Evolutionary conservation across 2,113 vertebrate species (phyloP), one percentile per base, ranked within the genome.

Genomic region (Mesitornis unicolor): DNA sequence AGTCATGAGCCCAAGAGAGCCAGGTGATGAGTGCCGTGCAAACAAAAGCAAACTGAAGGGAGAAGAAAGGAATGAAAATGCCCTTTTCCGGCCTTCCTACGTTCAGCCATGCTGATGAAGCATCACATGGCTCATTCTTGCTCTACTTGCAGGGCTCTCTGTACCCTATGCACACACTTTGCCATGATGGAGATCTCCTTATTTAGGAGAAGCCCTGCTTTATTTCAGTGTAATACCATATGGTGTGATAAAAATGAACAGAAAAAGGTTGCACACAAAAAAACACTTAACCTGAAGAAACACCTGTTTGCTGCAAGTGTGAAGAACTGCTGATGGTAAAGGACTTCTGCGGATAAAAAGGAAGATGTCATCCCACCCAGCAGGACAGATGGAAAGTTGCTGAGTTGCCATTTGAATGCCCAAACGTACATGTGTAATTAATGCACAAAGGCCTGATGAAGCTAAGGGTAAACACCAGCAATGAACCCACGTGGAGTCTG

Each of bases 211-310:
- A 96, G 63, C 70, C 88, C 61, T 13, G 64, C 71, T 90, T 93
- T 95, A 91, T 89, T 97, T 94, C 92, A 86, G 0, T 60, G 73
- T 33, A 75, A 91, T 73, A 78, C 89, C 97, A 97, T 95, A 97
- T 91, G 96, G 96, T 59, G 84, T 80, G 97, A 88, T 65, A 87
- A 88, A 97, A 97, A 59, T 9, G 57, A 93, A 92, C 45, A 78
- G 84, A 81, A 96, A n/a, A 95, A 97, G 96, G 96, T 95, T 96
- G 97, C 91, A 94, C 70, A 79, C 71, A 53, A 73, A 78, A n/a
- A 93, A 83, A 0, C 54, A 70, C 73, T 40, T 31, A 77, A 91
- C 89, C 95, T 94, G 69, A n/a, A 84, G 87, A 71, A 97, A 93
- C 92, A 96, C 95, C 88, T 91, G 81, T 95, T 95, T 90, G 78